These are phyloP conservation scores for Hypselothyrea guttata DNA, from an alignment of 2,888 invertebrate species.

Conservation along the genomic window DNA sequence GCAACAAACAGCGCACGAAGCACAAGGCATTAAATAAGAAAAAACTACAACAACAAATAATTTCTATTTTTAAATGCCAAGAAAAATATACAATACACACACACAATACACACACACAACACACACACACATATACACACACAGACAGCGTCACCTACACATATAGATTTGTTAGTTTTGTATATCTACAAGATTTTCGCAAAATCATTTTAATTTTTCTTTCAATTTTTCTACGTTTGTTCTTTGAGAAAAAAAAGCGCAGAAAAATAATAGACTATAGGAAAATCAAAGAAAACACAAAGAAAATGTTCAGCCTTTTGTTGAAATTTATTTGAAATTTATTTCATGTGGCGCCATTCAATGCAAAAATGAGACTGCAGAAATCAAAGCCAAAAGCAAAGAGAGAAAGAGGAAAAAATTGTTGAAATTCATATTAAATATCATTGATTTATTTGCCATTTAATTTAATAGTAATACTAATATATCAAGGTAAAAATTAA, in stretches of 20 bases:
- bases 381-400: too few relatives aligned
- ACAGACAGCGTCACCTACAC: constrained; percentile 5
- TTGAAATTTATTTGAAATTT: constrained; percentile 42
- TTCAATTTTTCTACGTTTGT: constrained; percentile 47
- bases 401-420: too few relatives aligned
- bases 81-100: constrained; percentile 72
- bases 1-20: constrained; percentile 45
- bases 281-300: constrained; percentile 1
- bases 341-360: constrained; percentile 50
- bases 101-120: too few relatives aligned
- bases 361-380: constrained; percentile 14
- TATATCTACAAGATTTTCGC: constrained; percentile 67
- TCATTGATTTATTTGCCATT: too few relatives aligned
- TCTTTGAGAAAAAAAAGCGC: constrained; percentile 38
- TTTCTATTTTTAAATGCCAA: constrained; percentile 70
- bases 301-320: constrained; percentile 32
- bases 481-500: too few relatives aligned
- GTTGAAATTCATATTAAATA: too few relatives aligned
- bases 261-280: constrained; percentile 7
- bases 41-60: constrained; percentile 67
- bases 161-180: constrained; percentile 28
- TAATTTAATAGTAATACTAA: too few relatives aligned
- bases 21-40: constrained; percentile 67
- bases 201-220: constrained; percentile 71
- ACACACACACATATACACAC: constrained; percentile 10